A percentile compares a stretch with the other conserved stretches of the same genome.
phyloP scores from a whole-genome alignment of 23 tunicate genomes.

The Phallusia fumigata region DNA sequence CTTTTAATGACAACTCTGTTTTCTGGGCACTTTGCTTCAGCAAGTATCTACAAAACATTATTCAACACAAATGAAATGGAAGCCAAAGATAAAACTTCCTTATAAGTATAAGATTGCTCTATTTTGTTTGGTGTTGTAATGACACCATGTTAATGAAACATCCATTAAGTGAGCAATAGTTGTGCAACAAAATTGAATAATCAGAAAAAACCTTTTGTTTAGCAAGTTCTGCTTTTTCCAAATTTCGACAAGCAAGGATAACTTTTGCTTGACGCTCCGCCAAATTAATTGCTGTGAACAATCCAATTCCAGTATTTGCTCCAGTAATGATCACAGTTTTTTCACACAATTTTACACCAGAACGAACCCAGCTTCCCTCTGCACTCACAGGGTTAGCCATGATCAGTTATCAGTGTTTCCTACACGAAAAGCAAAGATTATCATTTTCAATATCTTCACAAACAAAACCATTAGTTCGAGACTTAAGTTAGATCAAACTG shows the following conservation, averaged over 20 bases:
- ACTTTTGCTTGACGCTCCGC: constrained; percentile 22
- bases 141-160: too few species aligned
- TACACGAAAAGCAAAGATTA: too few species aligned
- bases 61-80: too few species aligned
- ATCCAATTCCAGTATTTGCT: constrained; percentile 40
- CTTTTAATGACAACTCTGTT: constrained; percentile 20
- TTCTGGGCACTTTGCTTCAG: constrained; percentile 11
- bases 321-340: constrained; percentile 37
- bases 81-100: too few species aligned
- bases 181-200: background rate
- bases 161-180: background rate
- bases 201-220: constrained; percentile 7
- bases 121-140: too few species aligned
- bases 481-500: too few species aligned
- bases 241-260: constrained; percentile 37
- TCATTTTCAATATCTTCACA: too few species aligned
- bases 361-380: constrained; percentile 14
- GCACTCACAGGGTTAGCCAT: constrained; percentile 10
- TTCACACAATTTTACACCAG: constrained; percentile 1
- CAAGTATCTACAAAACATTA: background rate
- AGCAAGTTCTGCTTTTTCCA: constrained; percentile 24
- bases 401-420: too few species aligned
- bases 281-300: constrained; percentile 20
- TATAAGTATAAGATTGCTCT: too few species aligned
- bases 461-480: too few species aligned